Evolutionary conservation across 2,888 invertebrate genomes (phyloP), one percentile per base, ranked within the genome.

Genomic region (Drosophila nr. perissopoda): DNA sequence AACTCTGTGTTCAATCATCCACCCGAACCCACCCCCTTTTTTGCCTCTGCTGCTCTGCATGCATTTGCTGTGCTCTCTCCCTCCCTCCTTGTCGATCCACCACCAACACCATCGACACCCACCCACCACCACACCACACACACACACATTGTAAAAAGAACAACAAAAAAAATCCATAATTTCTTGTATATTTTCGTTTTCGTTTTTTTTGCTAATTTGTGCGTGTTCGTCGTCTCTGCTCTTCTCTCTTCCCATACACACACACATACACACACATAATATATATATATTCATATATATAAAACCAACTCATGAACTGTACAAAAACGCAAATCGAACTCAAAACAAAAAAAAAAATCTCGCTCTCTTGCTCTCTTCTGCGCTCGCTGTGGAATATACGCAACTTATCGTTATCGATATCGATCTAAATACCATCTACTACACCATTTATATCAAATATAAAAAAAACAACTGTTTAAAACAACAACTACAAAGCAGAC

Each of bases 361-460:
- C 82, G 82, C 83, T 89, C 83, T 89, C 83, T 85, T 88, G 89
- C 89, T 87, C 89, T 85, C 83, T 86, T 70, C 83, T 86, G 84
- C 87, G 73, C 84, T 88, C 84, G 88, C 88, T 88, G 86, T 88
- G 84, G 84, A 78, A 58, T 60, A 77, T 64, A 76, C 68, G 60
- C 78, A 77, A 63, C 48, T 61, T 66, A 74, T 57, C 73, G 74
- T 73, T 56, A 36, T 66, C 69, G 60, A 73, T 57, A 70, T 64
- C 61, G 42, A 69, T 68, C 67, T 61, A 61, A 56, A 63, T 49
- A 67, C 40, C 57, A 64, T 62, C 49, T 63, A 57, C 63, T 40
- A 80, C 72, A 79, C 60, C 62, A 75, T 80, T 69, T 62, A 42
- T 21, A 25, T 16, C 16, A 16, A 45, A 33, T 33, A 33, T 33